Conservation (phyloP, 2,113 vertebrate species). For the zebrafish (Danio rerio) region DNA sequence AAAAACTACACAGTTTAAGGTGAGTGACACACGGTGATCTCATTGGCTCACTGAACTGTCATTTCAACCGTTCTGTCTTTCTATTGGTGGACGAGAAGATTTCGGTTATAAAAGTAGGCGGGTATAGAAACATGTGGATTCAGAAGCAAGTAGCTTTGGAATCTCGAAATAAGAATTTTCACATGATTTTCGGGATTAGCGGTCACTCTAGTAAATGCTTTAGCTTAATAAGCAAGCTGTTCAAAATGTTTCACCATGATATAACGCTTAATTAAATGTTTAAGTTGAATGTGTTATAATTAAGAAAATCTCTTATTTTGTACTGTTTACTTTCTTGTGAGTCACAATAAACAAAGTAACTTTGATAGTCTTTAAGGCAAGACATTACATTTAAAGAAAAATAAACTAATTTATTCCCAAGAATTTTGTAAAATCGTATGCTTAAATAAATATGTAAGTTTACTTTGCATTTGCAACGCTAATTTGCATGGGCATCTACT, state of each 20-base stretch:
- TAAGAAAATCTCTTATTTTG: background rate
- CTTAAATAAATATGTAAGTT: too few relatives aligned
- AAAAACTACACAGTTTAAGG: background rate
- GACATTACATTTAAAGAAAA: too few relatives aligned
- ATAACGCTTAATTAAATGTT: background rate
- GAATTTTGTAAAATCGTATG: too few relatives aligned
- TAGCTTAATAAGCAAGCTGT: background rate
- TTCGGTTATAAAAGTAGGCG: background rate
- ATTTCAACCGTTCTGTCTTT: background rate
- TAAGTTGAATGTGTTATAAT: background rate
- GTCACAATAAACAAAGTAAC: background rate
- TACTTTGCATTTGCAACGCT: too few relatives aligned
- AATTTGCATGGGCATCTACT: too few relatives aligned
- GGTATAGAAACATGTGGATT: background rate
- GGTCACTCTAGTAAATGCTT: background rate
- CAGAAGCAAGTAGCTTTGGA: background rate
- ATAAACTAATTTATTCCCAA: too few relatives aligned
- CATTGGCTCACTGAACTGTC: constrained; percentile 23
- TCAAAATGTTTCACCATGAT: background rate
- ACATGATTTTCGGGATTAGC: background rate
- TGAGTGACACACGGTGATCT: background rate
- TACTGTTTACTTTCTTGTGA: background rate
- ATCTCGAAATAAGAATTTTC: background rate
- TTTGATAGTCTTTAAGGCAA: too few relatives aligned
- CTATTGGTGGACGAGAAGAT: background rate